phyloP scores from a whole-genome alignment of 1,140 invertebrate species.

The Sminthurides bifidus region DNA sequence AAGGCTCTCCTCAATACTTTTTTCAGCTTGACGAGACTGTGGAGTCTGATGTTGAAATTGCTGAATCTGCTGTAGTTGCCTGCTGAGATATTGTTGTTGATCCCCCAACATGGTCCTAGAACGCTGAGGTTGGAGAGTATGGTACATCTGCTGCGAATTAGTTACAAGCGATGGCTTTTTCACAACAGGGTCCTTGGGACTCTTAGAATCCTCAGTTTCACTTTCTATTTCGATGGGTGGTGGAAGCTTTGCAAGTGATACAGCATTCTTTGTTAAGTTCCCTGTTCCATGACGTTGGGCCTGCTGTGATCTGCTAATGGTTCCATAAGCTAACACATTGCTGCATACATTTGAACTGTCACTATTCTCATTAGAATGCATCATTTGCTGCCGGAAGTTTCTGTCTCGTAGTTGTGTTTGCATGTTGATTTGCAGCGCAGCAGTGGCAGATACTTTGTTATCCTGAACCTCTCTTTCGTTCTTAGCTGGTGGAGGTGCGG shows the following conservation, averaged over 20 bases:
- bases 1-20: slow-evolving; percentile 39
- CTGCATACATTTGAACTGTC: neutral
- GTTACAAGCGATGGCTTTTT: slow-evolving; percentile 13
- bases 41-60: slow-evolving; percentile 22
- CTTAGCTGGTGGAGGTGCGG: neutral
- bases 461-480: neutral
- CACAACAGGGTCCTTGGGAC: slow-evolving; percentile 19
- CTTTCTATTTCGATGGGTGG: slow-evolving; percentile 64
- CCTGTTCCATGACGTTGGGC: slow-evolving; percentile 16
- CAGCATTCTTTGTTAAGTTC: slow-evolving; percentile 50
- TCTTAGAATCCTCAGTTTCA: slow-evolving; percentile 43
- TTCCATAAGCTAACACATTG: slow-evolving; percentile 15
- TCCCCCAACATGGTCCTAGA: slow-evolving; percentile 23
- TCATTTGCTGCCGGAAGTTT: neutral
- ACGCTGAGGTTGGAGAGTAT: slow-evolving; percentile 29
- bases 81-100: slow-evolving; percentile 16
- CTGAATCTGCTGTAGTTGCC: slow-evolving; percentile 22
- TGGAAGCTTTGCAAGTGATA: slow-evolving; percentile 63
- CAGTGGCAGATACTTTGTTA: neutral
- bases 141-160: slow-evolving; percentile 19
- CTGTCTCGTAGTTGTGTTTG: neutral
- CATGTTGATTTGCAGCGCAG: slow-evolving; percentile 32
- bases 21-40: slow-evolving; percentile 32
- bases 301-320: slow-evolving; percentile 8
- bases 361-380: too few relatives aligned